phyloP scores from a whole-genome alignment of 1,140 invertebrate species.

The Panagrolaimus sp. region DNA sequence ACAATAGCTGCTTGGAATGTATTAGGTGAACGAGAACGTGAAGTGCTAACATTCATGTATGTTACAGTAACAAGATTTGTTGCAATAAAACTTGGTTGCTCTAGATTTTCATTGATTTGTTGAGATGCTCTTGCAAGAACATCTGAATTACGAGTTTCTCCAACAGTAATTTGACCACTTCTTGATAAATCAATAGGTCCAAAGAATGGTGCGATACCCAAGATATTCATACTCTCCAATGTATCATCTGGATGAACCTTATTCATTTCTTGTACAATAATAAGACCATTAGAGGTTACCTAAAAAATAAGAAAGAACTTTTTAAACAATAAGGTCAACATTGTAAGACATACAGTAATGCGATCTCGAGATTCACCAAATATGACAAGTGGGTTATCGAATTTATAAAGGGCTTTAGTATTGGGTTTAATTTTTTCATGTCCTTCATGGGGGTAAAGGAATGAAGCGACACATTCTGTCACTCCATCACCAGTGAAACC shows the following conservation, averaged over 20 bases:
- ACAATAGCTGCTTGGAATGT: constrained; percentile 56
- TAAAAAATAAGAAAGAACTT: constrained; percentile 26
- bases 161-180: constrained; percentile 43
- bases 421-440: constrained; percentile 45
- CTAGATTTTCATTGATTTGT: constrained; percentile 40
- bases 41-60: constrained; percentile 47
- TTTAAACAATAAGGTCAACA: not conserved
- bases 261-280: constrained; percentile 39
- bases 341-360: constrained; percentile 24
- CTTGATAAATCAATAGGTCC: constrained; percentile 47
- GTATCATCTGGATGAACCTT: constrained; percentile 16
- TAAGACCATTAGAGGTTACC: constrained; percentile 52
- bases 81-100: constrained; percentile 33
- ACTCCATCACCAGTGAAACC: constrained; percentile 51
- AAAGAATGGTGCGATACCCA: constrained; percentile 55
- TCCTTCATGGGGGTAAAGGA: constrained; percentile 48
- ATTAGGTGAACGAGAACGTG: constrained; percentile 28
- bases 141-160: constrained; percentile 42
- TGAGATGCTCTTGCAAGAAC: constrained; percentile 38
- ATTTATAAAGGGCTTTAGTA: constrained; percentile 44
- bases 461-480: constrained; percentile 47
- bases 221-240: constrained; percentile 47
- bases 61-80: constrained; percentile 46
- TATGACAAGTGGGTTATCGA: constrained; percentile 47
- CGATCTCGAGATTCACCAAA: constrained; percentile 45